A percentile compares a stretch with the other conserved stretches of the same genome.
Evolutionary conservation across 2,888 invertebrate species (phyloP).

Genomic region (Cerastis rubricosa): DNA sequence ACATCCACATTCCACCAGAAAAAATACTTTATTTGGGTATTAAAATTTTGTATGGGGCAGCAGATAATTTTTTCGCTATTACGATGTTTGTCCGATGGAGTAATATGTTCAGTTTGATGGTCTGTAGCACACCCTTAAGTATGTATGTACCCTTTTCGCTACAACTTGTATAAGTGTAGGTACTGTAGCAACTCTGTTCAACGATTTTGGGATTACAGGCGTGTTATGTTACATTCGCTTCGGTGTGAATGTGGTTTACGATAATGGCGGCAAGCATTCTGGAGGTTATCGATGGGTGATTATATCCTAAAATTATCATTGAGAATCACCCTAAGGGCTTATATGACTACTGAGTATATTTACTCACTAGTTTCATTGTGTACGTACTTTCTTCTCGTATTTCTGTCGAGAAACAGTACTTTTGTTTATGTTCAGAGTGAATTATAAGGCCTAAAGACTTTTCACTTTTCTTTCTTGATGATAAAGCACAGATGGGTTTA

Average conservation of each 20-base stretch:
- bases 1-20: too few species aligned
- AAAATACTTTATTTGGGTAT: too few species aligned
- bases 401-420: neutral
- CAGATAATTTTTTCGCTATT: too few species aligned
- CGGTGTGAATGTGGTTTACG: slow-evolving; percentile 20
- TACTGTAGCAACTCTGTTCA: neutral
- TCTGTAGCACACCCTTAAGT: too few species aligned
- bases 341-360: neutral
- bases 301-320: slow-evolving; percentile 21
- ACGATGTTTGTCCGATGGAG: too few species aligned
- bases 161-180: too few species aligned
- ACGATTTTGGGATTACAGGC: neutral
- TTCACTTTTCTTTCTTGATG: neutral
- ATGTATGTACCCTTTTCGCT: too few species aligned
- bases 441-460: too few species aligned
- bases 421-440: neutral
- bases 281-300: slow-evolving; percentile 7
- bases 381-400: neutral
- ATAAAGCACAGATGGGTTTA: neutral
- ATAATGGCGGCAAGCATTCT: slow-evolving; percentile 18
- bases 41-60: too few species aligned
- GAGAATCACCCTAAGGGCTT: neutral
- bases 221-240: neutral
- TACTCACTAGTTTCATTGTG: too few species aligned
- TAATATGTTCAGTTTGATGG: too few species aligned